Base-by-base conservation (phyloP, 2,797 vertebrate species). In the Tenualosa ilisha region DNA sequence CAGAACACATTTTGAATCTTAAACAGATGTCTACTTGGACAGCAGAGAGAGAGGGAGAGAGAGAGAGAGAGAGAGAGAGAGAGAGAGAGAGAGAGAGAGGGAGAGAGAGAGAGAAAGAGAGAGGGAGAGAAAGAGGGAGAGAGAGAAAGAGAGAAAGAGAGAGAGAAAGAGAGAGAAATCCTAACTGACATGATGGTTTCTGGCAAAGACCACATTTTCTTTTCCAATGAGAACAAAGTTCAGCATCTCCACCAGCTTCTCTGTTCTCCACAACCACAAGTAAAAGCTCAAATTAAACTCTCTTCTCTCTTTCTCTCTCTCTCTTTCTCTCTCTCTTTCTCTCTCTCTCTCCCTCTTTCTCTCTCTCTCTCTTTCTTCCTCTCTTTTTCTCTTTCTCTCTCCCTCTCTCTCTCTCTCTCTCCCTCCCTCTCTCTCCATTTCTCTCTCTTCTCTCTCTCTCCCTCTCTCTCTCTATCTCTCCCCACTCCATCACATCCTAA, bases 191-290 rank as follows among this genome's bases (percentile, higher is more conserved):
- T 31, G 9, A 68, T 68, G 31, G 65, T 40, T 40, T 91, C 93
- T 95, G 95, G 94, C 94, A 90, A 89, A 86, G 89, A 26, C 89
- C 87, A 86, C 84, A 87, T 88, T 87, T 87, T 86, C 9, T 3
- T 43, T 83, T 90, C 91, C 87, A 90, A 91, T 49, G 81, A 53
- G 89, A 92, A 89, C 88, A 85, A 83, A 92, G 91, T 91, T 91
- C 87, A 90, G 86, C 86, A 72, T 89, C 90, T 87, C 90, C 88
- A 91, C 85, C n/a, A n/a, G n/a, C n/a, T n/a, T n/a, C n/a, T n/a
- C n/a, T n/a, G n/a, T n/a, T n/a, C n/a, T n/a, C n/a, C 75, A 87
- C 79, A 86, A 91, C 56, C 53, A 40, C 89, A 93, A 91, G 92
- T 93, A 89, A 46, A 85, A 24, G 11, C 63, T 65, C 63, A 26